phyloP scores from a whole-genome alignment of 1,140 invertebrate genomes.

The Leptopilina clavipes region DNA sequence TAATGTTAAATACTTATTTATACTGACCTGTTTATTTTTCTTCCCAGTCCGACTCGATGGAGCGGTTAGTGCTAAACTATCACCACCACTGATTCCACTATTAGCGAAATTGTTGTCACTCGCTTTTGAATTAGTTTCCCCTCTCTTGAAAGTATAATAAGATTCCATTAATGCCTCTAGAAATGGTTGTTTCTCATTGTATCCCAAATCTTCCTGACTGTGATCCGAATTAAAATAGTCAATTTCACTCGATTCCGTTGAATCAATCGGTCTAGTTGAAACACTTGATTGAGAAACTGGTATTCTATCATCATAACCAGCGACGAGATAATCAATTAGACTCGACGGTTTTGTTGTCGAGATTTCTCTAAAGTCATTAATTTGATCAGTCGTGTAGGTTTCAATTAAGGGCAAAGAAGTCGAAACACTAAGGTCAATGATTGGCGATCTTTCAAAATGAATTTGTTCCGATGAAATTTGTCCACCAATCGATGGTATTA shows the following conservation, averaged over 20 bases:
- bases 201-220: not conserved
- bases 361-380: constrained; percentile 20
- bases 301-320: constrained; percentile 44
- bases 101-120: constrained; percentile 18
- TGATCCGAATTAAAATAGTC: not conserved
- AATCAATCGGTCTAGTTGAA: not conserved
- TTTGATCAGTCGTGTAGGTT: constrained; percentile 33
- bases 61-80: not conserved
- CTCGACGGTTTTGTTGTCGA: constrained; percentile 39
- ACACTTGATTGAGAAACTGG: constrained; percentile 34
- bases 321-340: constrained; percentile 60
- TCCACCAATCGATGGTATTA: constrained; percentile 45
- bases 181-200: constrained; percentile 12
- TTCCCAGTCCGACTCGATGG: constrained; percentile 46
- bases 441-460: constrained; percentile 58
- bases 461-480: constrained; percentile 50
- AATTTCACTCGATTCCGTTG: not conserved
- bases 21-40: constrained; percentile 60
- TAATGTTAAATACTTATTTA: no score
- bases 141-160: constrained; percentile 13
- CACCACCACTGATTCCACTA: constrained; percentile 38
- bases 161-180: constrained; percentile 11
- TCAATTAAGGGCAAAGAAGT: constrained; percentile 8
- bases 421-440: constrained; percentile 55
- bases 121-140: not conserved